These are phyloP conservation scores for Otus sunia DNA, from an alignment of 2,113 vertebrate genomes.

Conservation along the genomic window DNA sequence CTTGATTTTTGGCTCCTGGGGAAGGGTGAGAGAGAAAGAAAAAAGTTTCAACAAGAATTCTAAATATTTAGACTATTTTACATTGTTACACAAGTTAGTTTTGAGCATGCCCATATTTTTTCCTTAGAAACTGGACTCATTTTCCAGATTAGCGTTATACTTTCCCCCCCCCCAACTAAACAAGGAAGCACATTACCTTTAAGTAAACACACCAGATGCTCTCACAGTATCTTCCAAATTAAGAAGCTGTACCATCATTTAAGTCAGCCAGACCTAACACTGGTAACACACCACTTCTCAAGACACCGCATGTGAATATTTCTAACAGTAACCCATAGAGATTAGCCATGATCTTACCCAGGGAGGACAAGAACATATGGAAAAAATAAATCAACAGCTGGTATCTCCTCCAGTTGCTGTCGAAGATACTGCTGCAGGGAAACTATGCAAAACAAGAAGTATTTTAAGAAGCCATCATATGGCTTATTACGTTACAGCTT, in stretches of 20 bases:
- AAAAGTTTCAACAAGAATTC: neutral
- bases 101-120: neutral
- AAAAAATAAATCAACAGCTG: neutral
- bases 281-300: neutral
- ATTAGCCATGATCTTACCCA: neutral
- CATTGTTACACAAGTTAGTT: neutral
- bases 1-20: neutral
- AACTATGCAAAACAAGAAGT: neutral
- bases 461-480: neutral
- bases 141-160: neutral
- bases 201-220: neutral
- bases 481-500: neutral
- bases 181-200: neutral
- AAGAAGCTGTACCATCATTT: neutral
- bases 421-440: rapidly evolving
- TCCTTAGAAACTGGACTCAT: neutral
- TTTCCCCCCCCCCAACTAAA: rapidly evolving
- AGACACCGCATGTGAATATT: neutral
- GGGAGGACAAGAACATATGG: neutral
- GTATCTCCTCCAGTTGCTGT: neutral
- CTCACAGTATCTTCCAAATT: neutral
- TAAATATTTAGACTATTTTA: neutral
- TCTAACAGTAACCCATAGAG: neutral
- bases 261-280: neutral
- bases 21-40: neutral